These are phyloP conservation scores for Yponomeuta plumbellus DNA, from an alignment of 2,888 invertebrate genomes.

Conservation along the genomic window DNA sequence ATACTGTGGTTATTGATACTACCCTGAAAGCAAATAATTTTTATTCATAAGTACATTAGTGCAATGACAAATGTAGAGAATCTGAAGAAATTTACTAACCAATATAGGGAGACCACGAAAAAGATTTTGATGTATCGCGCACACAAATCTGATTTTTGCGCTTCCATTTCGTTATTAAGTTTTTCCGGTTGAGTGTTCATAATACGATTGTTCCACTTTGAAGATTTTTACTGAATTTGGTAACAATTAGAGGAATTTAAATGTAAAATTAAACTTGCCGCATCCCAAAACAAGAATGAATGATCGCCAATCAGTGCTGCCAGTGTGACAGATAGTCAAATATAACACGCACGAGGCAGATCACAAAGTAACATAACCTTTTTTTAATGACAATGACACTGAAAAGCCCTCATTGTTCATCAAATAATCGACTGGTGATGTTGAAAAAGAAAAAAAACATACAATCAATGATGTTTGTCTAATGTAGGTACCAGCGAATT, in stretches of 20 bases:
- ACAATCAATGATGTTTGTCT: no score
- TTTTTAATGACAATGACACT: no score
- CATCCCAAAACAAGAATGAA: background rate
- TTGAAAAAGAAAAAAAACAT: no score
- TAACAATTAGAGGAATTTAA: background rate
- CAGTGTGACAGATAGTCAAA: no score
- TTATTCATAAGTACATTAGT: slow-evolving; percentile 21
- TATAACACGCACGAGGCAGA: no score
- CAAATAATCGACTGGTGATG: no score
- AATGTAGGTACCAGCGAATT: no score
- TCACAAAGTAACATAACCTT: no score
- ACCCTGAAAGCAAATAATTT: slow-evolving; percentile 78
- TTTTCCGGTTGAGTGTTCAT: slow-evolving; percentile 3
- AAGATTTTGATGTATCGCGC: slow-evolving; percentile 84
- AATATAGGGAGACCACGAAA: slow-evolving; percentile 84
- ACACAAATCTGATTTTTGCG: slow-evolving; percentile 53
- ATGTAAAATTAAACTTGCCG: background rate
- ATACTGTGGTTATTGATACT: slow-evolving; percentile 95
- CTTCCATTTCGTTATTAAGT: slow-evolving; percentile 40
- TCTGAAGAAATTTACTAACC: slow-evolving; percentile 70
- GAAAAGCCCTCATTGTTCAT: no score
- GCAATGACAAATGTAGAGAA: background rate
- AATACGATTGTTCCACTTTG: background rate
- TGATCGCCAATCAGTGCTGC: no score
- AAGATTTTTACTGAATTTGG: background rate